Percentiles rank a stretch among this genome's conserved stretches.
phyloP scores from a whole-genome alignment of 1,140 invertebrate species.

The Halesus radiatus region DNA sequence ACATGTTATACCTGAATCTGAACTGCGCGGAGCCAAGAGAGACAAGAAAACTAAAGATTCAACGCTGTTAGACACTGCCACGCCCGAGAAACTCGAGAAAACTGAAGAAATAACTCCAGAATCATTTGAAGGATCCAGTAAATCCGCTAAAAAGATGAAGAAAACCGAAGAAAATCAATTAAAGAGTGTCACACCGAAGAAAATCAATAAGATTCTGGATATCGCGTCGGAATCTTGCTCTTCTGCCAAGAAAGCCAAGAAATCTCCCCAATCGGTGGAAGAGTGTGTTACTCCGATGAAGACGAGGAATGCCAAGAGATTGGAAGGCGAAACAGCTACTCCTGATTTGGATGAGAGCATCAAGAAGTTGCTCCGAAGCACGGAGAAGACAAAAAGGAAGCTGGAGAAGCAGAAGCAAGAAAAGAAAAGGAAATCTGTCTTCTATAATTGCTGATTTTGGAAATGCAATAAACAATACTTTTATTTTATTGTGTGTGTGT shows the following conservation, averaged over 20 bases:
- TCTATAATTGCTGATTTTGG: conserved; percentile 29
- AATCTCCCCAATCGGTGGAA: background rate
- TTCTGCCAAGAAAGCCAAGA: conserved; percentile 35
- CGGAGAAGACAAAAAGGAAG: conserved; percentile 64
- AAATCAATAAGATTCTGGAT: conserved; percentile 16
- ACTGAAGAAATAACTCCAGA: too few species aligned
- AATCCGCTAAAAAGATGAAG: background rate
- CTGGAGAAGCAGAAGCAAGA: conserved; percentile 63
- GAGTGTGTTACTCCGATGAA: background rate
- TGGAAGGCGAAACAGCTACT: background rate
- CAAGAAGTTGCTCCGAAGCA: conserved; percentile 63
- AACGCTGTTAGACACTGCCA: too few species aligned
- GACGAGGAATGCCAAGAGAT: background rate
- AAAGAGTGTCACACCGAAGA: conserved; percentile 1
- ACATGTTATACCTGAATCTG: too few species aligned
- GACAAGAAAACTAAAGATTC: background rate
- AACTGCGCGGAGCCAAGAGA: too few species aligned
- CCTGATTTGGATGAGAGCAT: conserved; percentile 57
- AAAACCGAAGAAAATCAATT: background rate
- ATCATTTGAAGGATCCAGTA: too few species aligned
- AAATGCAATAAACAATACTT: too few species aligned
- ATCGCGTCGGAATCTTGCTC: background rate
- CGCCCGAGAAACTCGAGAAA: too few species aligned
- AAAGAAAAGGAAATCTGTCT: conserved; percentile 67
- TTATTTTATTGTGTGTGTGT: too few species aligned